Percentiles rank a stretch among this genome's conserved stretches.
Conservation (phyloP, 2,113 vertebrate genomes). For the Columba livia region DNA sequence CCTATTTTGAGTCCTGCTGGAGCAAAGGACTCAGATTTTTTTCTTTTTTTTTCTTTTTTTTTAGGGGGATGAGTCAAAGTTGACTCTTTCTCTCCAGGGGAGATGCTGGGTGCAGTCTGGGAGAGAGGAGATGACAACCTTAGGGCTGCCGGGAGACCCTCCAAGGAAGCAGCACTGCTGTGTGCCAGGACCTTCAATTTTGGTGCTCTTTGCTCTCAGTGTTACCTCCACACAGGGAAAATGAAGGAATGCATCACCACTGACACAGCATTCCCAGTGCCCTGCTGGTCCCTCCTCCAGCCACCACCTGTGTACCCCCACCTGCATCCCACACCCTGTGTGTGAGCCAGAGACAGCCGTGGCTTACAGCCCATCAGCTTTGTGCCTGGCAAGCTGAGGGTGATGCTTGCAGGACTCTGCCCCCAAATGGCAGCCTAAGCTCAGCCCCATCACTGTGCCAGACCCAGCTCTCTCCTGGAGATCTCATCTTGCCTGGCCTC, state of each 20-base stretch:
- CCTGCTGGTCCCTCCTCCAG: neutral
- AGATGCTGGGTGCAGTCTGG: neutral
- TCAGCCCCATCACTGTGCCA: neutral
- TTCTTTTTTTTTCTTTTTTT: neutral
- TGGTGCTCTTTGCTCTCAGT: neutral
- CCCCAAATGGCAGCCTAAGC: neutral
- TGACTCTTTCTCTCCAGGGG: neutral
- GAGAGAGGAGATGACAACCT: neutral
- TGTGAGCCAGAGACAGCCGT: neutral
- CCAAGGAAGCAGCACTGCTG: neutral
- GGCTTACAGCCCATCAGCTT: rapidly evolving
- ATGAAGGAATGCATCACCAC: neutral
- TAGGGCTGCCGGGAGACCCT: neutral
- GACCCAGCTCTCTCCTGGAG: neutral
- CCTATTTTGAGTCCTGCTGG: conserved; percentile 26
- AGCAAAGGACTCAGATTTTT: neutral
- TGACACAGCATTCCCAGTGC: neutral
- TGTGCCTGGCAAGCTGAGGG: neutral
- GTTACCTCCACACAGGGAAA: neutral
- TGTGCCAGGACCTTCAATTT: neutral
- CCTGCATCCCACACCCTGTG: rapidly evolving
- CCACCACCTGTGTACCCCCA: neutral
- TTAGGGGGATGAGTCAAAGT: neutral
- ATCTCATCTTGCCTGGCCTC: neutral
- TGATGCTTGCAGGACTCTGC: neutral